These are phyloP conservation scores for Plemyria rubiginata DNA, from an alignment of 2,888 invertebrate species.

Conservation along the genomic window DNA sequence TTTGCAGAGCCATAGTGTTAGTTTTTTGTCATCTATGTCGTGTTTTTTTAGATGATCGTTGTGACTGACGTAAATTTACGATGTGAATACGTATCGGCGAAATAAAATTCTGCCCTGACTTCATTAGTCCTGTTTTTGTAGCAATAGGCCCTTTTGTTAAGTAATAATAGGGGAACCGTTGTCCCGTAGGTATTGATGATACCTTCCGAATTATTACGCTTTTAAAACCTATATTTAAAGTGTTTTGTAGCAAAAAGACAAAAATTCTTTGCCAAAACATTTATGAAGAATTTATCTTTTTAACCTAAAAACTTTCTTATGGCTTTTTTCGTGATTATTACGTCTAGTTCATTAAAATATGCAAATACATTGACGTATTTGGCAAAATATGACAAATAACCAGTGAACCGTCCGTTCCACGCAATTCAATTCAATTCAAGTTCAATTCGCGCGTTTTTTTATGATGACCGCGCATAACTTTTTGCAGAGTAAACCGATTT, in stretches of 20 bases:
- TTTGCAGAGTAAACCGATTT: too few species aligned
- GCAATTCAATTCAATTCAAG: too few species aligned
- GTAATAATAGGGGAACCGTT: conserved; percentile 62
- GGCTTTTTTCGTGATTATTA: too few species aligned
- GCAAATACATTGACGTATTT: too few species aligned
- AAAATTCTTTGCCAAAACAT: too few species aligned
- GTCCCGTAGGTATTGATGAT: conserved; percentile 58
- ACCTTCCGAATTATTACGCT: conserved; percentile 64
- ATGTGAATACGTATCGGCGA: conserved; percentile 75
- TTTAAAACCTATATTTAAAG: conserved; percentile 1
- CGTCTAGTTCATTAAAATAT: too few species aligned
- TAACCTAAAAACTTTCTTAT: too few species aligned
- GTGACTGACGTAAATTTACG: conserved; percentile 83
- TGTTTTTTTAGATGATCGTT: conserved; percentile 68
- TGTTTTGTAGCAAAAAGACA: not conserved
- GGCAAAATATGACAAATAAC: too few species aligned
- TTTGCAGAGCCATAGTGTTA: conserved; percentile 11
- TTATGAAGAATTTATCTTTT: too few species aligned
- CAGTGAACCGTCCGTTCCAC: too few species aligned
- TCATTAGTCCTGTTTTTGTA: conserved; percentile 77
- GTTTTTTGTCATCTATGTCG: conserved; percentile 48
- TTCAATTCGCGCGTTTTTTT: too few species aligned
- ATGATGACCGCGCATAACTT: too few species aligned
- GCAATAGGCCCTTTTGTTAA: conserved; percentile 60
- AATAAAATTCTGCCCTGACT: conserved; percentile 76